Base-by-base conservation (phyloP, 2,888 invertebrate species). In the Ochropacha duplaris region DNA sequence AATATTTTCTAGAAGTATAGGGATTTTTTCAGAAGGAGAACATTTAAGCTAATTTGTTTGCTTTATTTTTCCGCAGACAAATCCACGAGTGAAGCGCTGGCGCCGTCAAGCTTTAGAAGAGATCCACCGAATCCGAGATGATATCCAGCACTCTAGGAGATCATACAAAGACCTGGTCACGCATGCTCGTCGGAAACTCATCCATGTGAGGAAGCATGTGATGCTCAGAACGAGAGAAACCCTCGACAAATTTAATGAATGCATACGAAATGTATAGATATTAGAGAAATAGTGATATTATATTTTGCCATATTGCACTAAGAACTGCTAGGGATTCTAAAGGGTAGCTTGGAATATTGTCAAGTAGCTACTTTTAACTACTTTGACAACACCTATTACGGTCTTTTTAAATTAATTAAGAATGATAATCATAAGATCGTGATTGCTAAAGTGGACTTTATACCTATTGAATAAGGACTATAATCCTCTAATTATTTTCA, bases 81-180 rank as follows among this genome's bases (percentile, higher is more conserved):
- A 76, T 8, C 82, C 86, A 0, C 76, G 79, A 54, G 76, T 91
- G 11, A 73, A 71, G 16, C 83, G 89, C 58, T 90, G 88, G 88
- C 84, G 87, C n/a, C 81, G 85, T 1, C 77, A 82, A 22, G 92
- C 92, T 0, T 64, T 76, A 0, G 69, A 79, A 22, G 92, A 92
- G 66, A 76, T 92, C 16, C 78, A 86, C 52, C 74, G 90, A 34
- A 87, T 91, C 0, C 74, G 79, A 22, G 86, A 88, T 19, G 91
- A 92, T 67, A 68, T 92, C 8, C 78, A 79, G 28, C 84, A 88
- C 62, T 80, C 89, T n/a, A 72, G 86, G 9, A 71, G 73, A 14
- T 79, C 83, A 0, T 92, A 90, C 67, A 71, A 76, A 3, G 92
- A 92, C 67, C 65, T 92, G 9, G 76, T 91, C 4, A 65, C 81